Conservation (phyloP, 2,113 vertebrate species). For the Malurus cyaneus region DNA sequence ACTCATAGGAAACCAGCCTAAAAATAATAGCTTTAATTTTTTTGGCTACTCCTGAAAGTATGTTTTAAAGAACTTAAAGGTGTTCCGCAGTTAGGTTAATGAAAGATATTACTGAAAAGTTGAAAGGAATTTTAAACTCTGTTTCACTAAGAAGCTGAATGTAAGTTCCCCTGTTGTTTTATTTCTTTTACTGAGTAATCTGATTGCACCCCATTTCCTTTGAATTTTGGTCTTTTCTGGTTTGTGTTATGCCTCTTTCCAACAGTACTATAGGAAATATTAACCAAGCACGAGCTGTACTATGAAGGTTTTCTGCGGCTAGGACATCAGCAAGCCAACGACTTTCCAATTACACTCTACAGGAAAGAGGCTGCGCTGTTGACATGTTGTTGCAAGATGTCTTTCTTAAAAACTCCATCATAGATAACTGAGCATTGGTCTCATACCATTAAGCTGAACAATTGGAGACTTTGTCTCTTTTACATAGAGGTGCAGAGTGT, state of each 20-base stretch:
- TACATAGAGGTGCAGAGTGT: background rate
- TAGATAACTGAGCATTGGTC: background rate
- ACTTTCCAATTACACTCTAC: background rate
- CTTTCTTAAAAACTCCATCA: background rate
- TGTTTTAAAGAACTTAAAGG: background rate
- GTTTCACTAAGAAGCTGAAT: background rate
- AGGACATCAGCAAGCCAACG: background rate
- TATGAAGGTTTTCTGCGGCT: background rate
- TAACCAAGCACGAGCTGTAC: background rate
- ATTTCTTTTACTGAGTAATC: background rate
- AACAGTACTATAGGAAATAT: background rate
- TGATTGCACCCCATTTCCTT: background rate
- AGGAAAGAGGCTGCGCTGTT: background rate
- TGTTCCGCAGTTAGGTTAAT: background rate
- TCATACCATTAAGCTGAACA: background rate
- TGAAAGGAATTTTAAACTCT: background rate
- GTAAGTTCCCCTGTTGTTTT: background rate
- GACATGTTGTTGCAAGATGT: background rate
- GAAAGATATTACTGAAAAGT: background rate
- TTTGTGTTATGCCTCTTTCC: background rate
- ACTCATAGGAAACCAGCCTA: background rate
- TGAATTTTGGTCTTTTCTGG: accelerated
- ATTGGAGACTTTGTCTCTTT: background rate
- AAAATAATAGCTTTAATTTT: background rate
- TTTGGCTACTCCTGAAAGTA: background rate